Evolutionary conservation across 2,888 invertebrate genomes (phyloP), one percentile per base, ranked within the genome.

Genomic region (Cacoxenus indagator): DNA sequence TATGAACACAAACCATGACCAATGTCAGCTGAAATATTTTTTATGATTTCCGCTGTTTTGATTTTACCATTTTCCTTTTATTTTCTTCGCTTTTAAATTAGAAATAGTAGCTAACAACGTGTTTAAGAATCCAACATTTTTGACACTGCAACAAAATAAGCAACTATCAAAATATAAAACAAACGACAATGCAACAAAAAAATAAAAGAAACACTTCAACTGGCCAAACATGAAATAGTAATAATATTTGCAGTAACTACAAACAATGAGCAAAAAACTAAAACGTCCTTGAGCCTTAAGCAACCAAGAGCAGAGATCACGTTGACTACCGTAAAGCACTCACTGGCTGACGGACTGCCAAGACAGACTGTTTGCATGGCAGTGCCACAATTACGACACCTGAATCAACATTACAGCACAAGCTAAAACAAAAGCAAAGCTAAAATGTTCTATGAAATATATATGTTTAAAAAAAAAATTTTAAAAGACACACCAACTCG

Each of bases 301-400:
- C 59, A 31, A 19, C 31, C 29, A 29, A 31, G 31, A 31, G 31
- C 17, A 59, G 31, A 43, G 24, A 55, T 55, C 19, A 26, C 55
- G 55, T 27, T 55, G 55, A 55, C 55, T 55, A 14, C 11, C 14
- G 17, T 17, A 51, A 17, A 19, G n/a, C 19, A 17, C 48, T 48
- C n/a, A 51, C 51, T 51, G 24, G 22, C 51, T 51, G 51, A 19
- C 51, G 17, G 24, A 17, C 48, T 48, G 19, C 14, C n/a, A 17
- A 19, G 19, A 19, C 19, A 19, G 51, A 19, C 19, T 51, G 51
- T 51, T 51, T 51, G 27, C 46, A 64, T 37, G 43, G 55, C 55
- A 43, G 65, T 43, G 24, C 51, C 31, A 55, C 55, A 65, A 65
- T 65, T 65, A 65, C 57, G 46, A 55, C 66, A 66, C 66, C 57